Percentiles rank a stretch among this genome's conserved stretches.
These are phyloP conservation scores for Oreochromis aureus DNA, from an alignment of 2,113 vertebrate species.

Conservation along the genomic window DNA sequence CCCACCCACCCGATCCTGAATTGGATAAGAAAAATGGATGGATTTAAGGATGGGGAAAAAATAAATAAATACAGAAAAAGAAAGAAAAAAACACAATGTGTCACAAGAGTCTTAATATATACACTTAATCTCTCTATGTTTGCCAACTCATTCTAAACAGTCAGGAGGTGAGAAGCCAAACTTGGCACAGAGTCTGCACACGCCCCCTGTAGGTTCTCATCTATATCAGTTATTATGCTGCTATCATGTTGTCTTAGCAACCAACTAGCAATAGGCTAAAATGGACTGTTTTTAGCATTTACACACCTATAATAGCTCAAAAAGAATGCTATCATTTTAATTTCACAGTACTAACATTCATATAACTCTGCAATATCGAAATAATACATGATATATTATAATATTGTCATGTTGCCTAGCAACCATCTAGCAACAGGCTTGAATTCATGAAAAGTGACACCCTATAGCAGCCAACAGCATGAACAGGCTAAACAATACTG, in stretches of 20 bases:
- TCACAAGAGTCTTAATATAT: accelerated
- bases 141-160: not conserved
- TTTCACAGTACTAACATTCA: not conserved
- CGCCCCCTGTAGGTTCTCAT: not conserved
- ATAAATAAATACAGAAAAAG: not conserved
- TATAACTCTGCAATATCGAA: not conserved
- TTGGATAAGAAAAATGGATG: not conserved
- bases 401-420: not conserved
- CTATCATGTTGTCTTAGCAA: not conserved
- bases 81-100: not conserved
- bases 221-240: not conserved
- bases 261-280: not conserved
- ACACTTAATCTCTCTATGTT: not conserved
- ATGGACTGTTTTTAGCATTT: not conserved
- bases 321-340: not conserved
- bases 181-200: not conserved
- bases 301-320: not conserved
- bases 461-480: not conserved
- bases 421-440: not conserved
- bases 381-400: not conserved
- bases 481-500: not conserved
- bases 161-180: not conserved
- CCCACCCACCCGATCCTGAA: not conserved
- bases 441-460: not conserved
- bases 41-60: not conserved